Evolutionary conservation across 2,888 invertebrate species (phyloP).

Genomic region (Calameuta idolon): DNA sequence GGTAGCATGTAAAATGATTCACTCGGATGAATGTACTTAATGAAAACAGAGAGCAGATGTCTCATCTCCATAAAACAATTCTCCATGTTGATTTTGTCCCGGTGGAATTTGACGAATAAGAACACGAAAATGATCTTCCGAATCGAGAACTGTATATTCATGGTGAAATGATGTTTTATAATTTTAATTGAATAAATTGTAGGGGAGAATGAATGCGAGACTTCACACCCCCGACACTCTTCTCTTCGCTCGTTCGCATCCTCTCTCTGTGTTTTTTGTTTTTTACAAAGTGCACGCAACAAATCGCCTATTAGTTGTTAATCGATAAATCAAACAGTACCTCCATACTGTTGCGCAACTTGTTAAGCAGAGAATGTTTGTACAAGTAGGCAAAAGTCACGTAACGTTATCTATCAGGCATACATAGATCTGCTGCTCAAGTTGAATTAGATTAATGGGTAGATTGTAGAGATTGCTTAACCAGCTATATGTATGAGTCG

Average conservation of each 20-base stretch:
- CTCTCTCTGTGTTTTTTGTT: not conserved
- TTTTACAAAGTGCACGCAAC: slow-evolving; percentile 2
- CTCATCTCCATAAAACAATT: not conserved
- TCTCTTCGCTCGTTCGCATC: not conserved
- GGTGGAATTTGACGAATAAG: not conserved
- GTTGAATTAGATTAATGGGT: not conserved
- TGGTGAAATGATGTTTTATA: not conserved
- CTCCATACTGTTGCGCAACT: not conserved
- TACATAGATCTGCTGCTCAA: not conserved
- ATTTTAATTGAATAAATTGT: not conserved
- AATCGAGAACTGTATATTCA: not conserved
- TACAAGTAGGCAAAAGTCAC: not conserved
- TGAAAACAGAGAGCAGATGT: not conserved
- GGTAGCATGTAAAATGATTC: not conserved
- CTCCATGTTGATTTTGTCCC: not conserved
- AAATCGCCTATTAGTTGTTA: not conserved
- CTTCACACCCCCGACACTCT: slow-evolving; percentile 19
- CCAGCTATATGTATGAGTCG: not conserved
- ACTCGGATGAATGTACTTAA: not conserved
- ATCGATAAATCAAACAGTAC: not conserved
- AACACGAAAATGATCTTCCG: not conserved
- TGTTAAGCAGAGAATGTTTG: not conserved
- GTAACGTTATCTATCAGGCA: not conserved
- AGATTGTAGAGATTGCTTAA: not conserved
- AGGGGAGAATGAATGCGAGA: slow-evolving; percentile 22